Base-by-base conservation (phyloP, 2,888 invertebrate species). In the Ormyrus labotus region DNA sequence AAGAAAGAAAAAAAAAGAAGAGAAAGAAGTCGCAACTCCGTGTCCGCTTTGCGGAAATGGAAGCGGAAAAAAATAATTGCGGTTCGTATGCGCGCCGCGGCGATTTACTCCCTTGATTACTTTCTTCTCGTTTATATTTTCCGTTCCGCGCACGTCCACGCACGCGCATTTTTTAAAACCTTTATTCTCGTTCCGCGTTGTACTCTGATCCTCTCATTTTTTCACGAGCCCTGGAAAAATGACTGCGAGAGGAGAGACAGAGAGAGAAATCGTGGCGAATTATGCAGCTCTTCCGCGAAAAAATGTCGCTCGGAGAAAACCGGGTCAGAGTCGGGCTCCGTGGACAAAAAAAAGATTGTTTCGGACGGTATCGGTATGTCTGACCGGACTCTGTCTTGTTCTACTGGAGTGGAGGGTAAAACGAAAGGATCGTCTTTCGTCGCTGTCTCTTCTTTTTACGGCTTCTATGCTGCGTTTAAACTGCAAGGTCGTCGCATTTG, bases 31-130 rank as follows among this genome's bases (percentile, higher is more conserved):
- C 7, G 53, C 64, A 47, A 45, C 10, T 70, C 47, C 13, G 48
- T 64, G 19, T 70, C 50, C 55, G 50, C 11, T 63, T 47, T 55
- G 50, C 48, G 34, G 50, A 60, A 70, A 60, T 48, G n/a, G 19
- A 47, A 50, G 53, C 50, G 60, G 45, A 63, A 76, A 58, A 61
- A 67, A 67, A 58, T 50, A 65, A 11, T 67, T 34, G 58, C 13
- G n/a, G n/a, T 11, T 57, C n/a, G 19, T 9, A 57, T 50, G 47
- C 60, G 34, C 11, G 34, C 51, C 19, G n/a, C 50, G 10, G 13
- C 61, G 10, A 77, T 70, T 77, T 77, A 77, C 77, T 70, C 13
- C 51, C 70, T 70, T 77, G 77, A 64, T 77, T 70, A 70, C 57
- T 70, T 57, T 64, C 69, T 57, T 51, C 64, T 70, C 63, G 53